Base-by-base conservation (phyloP, 2,888 invertebrate genomes). In the Euphydryas editha region DNA sequence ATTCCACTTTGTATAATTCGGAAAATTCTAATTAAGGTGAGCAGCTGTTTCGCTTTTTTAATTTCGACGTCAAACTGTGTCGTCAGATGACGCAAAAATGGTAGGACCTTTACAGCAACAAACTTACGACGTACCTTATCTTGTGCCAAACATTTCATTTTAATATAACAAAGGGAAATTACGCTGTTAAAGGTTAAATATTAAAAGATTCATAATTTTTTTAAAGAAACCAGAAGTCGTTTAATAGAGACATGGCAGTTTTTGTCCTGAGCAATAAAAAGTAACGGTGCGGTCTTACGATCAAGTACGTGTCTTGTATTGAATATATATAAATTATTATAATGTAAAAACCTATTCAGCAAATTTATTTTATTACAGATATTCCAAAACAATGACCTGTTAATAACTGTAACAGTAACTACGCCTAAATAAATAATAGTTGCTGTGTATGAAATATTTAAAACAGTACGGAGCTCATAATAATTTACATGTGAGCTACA, bases 1-100 rank as follows among this genome's bases (percentile, higher is more conserved):
- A 62, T 59, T 72, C 77, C 76, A 78, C 81, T 78, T 82, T 82
- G 80, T 86, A 83, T 87, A 85, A 91, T 92, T 90, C 86, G 83
- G 84, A 88, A 90, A 88, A 91, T 87, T 91, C 87, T 92, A 91
- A 90, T 92, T 90, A 92, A 86, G 85, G 79, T 75, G 75, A 81
- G 76, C 92, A 92, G 87, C 87, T 90, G 92, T 86, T 84, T 82
- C 83, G 75, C 74, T 84, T 86, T 88, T 91, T 90, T 90, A 89
- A 90, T 90, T 90, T 92, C 81, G 85, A 73, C 82, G 77, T 76
- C 81, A 82, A 86, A 87, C 85, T 84, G 82, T 85, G 84, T 72
- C 83, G 83, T 82, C 87, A 85, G 88, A 85, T 87, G 88, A 80
- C 88, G 86, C 81, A 75, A 78, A 84, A 82, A 84, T 82, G 84